phyloP scores from a whole-genome alignment of 2,888 invertebrate genomes.

The Amphimallon solstitiale region DNA sequence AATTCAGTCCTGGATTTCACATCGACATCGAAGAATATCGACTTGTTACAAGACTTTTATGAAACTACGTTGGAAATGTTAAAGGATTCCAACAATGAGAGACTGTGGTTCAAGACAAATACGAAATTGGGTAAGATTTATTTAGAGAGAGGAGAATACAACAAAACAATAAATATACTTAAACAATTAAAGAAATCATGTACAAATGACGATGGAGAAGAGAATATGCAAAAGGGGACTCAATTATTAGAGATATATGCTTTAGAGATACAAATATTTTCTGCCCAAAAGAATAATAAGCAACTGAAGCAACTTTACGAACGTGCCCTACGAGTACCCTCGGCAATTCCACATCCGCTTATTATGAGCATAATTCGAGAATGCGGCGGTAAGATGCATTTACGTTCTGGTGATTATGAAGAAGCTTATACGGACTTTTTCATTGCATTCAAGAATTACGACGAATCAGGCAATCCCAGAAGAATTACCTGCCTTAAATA shows the following conservation, averaged over 20 bases:
- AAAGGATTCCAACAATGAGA: conserved; percentile 97
- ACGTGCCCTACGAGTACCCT: conserved; percentile 96
- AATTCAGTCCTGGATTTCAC: conserved; percentile 99
- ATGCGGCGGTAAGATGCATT: conserved; percentile 99
- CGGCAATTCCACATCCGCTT: conserved; percentile 98
- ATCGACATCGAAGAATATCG: conserved; percentile 91
- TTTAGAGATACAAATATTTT: conserved; percentile 99
- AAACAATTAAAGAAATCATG: conserved; percentile 97
- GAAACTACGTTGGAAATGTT: conserved; percentile 93
- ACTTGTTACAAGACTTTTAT: conserved; percentile 93
- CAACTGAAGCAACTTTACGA: conserved; percentile 96
- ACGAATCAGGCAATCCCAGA: conserved; percentile 96
- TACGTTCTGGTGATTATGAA: conserved; percentile 97
- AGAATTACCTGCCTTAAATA: conserved; percentile 97
- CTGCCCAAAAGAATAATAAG: conserved; percentile 98
- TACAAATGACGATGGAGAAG: conserved; percentile 95
- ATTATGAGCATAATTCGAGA: conserved; percentile 99
- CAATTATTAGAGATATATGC: conserved; percentile 98
- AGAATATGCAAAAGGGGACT: conserved; percentile 96
- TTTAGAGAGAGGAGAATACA: conserved; percentile 93
- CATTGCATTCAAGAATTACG: conserved; percentile 99
- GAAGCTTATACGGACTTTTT: conserved; percentile 99
- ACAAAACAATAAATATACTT: conserved; percentile 91
- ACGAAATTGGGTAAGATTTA: conserved; percentile 98
- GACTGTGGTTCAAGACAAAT: conserved; percentile 99